phyloP scores from a whole-genome alignment of 2,113 vertebrate species.

The Alosa alosa region DNA sequence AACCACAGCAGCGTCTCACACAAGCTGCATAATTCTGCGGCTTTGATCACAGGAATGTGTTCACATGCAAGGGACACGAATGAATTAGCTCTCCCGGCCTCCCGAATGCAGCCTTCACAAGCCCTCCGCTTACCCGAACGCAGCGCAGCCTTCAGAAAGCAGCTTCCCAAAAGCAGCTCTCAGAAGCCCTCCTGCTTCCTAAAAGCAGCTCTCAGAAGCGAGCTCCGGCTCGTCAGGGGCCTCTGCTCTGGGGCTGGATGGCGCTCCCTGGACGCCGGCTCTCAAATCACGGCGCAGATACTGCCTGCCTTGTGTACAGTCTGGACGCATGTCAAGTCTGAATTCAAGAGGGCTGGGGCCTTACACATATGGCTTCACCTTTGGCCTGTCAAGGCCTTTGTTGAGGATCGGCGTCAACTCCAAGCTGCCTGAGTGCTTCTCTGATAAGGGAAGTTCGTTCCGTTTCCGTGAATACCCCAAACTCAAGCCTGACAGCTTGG shows the following conservation, averaged over 20 bases:
- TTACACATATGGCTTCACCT: conserved; percentile 40
- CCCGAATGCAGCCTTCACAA: background rate
- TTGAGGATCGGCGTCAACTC: background rate
- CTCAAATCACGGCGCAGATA: background rate
- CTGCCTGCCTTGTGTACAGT: conserved; percentile 28
- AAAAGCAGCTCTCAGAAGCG: too few relatives aligned
- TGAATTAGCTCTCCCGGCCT: background rate
- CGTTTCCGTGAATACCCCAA: conserved; percentile 22
- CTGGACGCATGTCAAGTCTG: conserved; percentile 28
- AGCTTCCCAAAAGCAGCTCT: too few relatives aligned
- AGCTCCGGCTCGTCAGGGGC: too few relatives aligned
- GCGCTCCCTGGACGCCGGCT: background rate
- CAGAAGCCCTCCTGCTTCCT: background rate
- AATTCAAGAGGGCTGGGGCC: too few relatives aligned
- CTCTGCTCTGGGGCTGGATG: too few relatives aligned
- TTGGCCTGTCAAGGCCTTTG: background rate
- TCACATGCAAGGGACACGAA: background rate
- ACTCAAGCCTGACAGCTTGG: conserved; percentile 17
- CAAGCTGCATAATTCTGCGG: background rate
- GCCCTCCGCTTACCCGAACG: background rate
- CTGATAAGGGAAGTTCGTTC: conserved; percentile 32
- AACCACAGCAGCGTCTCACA: background rate
- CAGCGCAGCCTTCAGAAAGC: background rate
- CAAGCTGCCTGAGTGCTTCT: background rate
- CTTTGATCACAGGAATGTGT: background rate